These are phyloP conservation scores for Peromyscus aztecus DNA, from an alignment of 2,797 vertebrate genomes.

Conservation along the genomic window DNA sequence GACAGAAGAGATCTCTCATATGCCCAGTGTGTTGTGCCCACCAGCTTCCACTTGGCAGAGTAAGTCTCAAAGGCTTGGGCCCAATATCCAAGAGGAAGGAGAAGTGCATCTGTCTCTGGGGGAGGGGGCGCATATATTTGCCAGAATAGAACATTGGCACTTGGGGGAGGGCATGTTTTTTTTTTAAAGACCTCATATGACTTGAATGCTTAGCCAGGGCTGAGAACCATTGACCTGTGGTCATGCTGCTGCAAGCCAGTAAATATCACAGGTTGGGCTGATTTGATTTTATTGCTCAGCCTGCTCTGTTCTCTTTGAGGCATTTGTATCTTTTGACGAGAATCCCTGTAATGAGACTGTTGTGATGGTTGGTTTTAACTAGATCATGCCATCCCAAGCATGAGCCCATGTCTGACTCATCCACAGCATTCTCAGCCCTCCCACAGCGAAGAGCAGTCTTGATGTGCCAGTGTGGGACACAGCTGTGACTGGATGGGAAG, in stretches of 20 bases:
- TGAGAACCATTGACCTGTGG: neutral
- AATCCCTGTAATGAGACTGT: neutral
- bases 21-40: no score
- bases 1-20: neutral
- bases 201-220: neutral
- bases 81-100: neutral
- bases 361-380: neutral
- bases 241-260: neutral
- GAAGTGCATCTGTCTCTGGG: neutral
- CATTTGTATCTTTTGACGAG: neutral
- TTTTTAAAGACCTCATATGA: neutral
- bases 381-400: neutral
- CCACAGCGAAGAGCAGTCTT: neutral
- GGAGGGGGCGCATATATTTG: neutral
- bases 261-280: neutral
- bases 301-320: neutral
- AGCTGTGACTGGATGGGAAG: neutral
- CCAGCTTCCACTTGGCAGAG: neutral
- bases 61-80: neutral
- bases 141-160: neutral
- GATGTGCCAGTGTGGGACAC: neutral
- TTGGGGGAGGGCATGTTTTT: neutral
- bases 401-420: neutral
- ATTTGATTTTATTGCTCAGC: neutral
- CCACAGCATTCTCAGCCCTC: neutral